Conservation (phyloP, 2,113 vertebrate species). For the Neogobius melanostomus region DNA sequence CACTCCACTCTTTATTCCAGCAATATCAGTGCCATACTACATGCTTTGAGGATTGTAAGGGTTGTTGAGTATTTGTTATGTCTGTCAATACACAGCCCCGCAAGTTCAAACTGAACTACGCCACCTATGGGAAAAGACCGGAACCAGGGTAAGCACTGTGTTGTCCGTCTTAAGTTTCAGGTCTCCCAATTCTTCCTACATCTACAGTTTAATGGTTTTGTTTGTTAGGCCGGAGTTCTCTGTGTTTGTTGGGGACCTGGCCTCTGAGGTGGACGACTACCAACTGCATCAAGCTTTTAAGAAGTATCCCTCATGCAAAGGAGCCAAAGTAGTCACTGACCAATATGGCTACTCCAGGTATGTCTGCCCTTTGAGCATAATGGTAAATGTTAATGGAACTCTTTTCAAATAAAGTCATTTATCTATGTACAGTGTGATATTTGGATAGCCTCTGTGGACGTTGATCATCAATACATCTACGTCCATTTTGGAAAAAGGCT, state of each 20-base stretch:
- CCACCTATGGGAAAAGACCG: slow-evolving; percentile 79
- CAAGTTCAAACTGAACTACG: slow-evolving; percentile 85
- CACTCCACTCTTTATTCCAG: slow-evolving; percentile 64
- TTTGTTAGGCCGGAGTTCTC: slow-evolving; percentile 83
- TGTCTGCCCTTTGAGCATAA: slow-evolving; percentile 1
- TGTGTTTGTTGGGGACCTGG: slow-evolving; percentile 90
- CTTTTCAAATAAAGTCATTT: slow-evolving; percentile 13
- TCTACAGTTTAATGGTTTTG: neutral
- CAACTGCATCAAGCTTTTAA: slow-evolving; percentile 92
- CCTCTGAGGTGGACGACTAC: slow-evolving; percentile 88
- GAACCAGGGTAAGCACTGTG: slow-evolving; percentile 75
- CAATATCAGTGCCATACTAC: slow-evolving; percentile 72
- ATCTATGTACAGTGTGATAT: slow-evolving; percentile 37
- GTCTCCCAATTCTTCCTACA: neutral
- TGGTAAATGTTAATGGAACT: neutral
- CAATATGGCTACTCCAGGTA: slow-evolving; percentile 90
- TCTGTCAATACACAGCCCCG: slow-evolving; percentile 72
- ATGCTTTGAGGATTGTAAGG: slow-evolving; percentile 21
- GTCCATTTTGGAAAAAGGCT: slow-evolving; percentile 62
- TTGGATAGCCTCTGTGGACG: slow-evolving; percentile 50
- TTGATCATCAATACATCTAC: slow-evolving; percentile 57
- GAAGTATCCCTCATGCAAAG: slow-evolving; percentile 88
- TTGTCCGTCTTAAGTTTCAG: neutral
- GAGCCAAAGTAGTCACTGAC: slow-evolving; percentile 91
- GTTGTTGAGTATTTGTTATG: slow-evolving; percentile 44